Percentiles rank a stretch among this genome's conserved stretches.
Evolutionary conservation across 2,888 invertebrate genomes (phyloP).

Genomic region (Archips xylosteana): DNA sequence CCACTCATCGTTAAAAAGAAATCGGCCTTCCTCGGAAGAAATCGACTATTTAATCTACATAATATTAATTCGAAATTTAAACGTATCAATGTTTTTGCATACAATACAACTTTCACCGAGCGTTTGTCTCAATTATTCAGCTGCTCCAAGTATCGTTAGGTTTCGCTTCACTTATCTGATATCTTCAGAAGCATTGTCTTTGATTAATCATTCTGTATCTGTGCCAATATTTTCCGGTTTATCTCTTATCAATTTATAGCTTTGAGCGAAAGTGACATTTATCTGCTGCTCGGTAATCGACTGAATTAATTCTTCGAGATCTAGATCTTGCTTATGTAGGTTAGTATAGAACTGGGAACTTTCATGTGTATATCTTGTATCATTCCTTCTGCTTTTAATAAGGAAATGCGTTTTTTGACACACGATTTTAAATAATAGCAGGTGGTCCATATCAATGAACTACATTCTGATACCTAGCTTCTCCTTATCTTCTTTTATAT

Average conservation of each 20-base stretch:
- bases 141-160: slow-evolving; percentile 29
- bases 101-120: slow-evolving; percentile 40
- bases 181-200: slow-evolving; percentile 54
- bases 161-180: slow-evolving; percentile 33
- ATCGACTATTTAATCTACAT: slow-evolving; percentile 40
- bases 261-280: slow-evolving; percentile 40
- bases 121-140: slow-evolving; percentile 39
- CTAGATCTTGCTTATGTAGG: slow-evolving; percentile 23
- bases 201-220: slow-evolving; percentile 62
- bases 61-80: slow-evolving; percentile 41
- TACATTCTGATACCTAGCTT: no score
- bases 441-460: no score
- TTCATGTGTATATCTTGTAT: not conserved
- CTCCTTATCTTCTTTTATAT: no score
- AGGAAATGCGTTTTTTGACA: no score
- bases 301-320: slow-evolving; percentile 32
- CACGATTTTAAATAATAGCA: no score
- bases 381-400: no score
- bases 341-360: slow-evolving; percentile 9
- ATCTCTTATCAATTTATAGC: slow-evolving; percentile 38
- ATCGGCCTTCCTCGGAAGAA: slow-evolving; percentile 37
- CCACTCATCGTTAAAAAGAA: slow-evolving; percentile 36
- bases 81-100: slow-evolving; percentile 41
- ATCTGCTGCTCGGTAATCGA: slow-evolving; percentile 31
- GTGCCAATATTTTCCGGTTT: slow-evolving; percentile 53